Conservation (phyloP, 2,888 invertebrate species). For the Perizoma flavofasciatum region DNA sequence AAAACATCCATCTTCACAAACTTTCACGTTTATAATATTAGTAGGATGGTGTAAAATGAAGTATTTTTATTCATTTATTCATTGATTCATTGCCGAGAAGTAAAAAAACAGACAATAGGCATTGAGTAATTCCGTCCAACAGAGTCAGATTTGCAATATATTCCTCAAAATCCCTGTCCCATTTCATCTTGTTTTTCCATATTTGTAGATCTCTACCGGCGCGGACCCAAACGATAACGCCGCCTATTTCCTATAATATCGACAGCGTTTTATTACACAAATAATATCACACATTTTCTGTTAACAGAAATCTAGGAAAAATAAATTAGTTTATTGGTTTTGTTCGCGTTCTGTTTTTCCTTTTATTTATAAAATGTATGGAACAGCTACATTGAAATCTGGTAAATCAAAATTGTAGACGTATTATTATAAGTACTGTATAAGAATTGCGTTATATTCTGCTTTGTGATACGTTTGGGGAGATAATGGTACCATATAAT, state of each 20-base stretch:
- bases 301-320: slow-evolving; percentile 8
- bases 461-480: no score
- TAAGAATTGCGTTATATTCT: no score
- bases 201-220: slow-evolving; percentile 22
- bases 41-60: no score
- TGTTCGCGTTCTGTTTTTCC: not conserved
- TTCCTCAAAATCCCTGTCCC: slow-evolving; percentile 8
- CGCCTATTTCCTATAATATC: slow-evolving; percentile 18
- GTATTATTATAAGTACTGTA: no score
- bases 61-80: no score
- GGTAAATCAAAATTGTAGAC: not conserved
- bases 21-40: no score
- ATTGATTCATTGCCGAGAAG: no score
- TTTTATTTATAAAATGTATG: not conserved
- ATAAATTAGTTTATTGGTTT: slow-evolving; percentile 3
- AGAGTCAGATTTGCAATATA: slow-evolving; percentile 19
- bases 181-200: slow-evolving; percentile 25
- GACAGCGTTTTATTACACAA: slow-evolving; percentile 19
- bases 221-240: slow-evolving; percentile 20
- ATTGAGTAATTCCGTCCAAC: slow-evolving; percentile 12
- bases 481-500: no score
- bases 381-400: not conserved
- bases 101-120: not conserved
- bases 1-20: no score
- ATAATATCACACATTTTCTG: slow-evolving; percentile 4